These are phyloP conservation scores for Papilio polyxenes DNA, from an alignment of 1,140 invertebrate genomes.

Conservation along the genomic window DNA sequence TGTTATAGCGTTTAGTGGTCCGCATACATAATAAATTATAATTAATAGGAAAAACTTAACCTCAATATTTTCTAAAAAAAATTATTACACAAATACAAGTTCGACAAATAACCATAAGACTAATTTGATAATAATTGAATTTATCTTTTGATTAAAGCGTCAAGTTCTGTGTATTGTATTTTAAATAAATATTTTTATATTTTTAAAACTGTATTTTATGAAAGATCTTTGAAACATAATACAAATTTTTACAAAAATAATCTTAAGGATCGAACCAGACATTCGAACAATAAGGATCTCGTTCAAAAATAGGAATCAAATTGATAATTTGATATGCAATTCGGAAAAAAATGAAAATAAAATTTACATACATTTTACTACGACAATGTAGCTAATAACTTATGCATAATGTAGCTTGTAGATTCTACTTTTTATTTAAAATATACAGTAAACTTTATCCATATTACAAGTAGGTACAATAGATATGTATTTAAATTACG, in stretches of 20 bases:
- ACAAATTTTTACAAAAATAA: not conserved
- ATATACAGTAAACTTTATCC: not conserved
- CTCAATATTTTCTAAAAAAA: not conserved
- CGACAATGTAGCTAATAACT: too few species aligned
- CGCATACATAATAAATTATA: slow-evolving; percentile 31
- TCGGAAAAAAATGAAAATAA: not conserved
- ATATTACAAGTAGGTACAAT: slow-evolving; percentile 10
- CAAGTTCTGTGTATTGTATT: not conserved
- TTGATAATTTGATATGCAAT: slow-evolving; percentile 1
- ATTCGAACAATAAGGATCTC: not conserved
- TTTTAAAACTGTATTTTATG: not conserved
- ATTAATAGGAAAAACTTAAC: not conserved
- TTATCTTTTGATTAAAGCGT: too few species aligned
- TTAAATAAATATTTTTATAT: not conserved
- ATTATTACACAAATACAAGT: not conserved
- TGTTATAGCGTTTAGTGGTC: slow-evolving; percentile 34
- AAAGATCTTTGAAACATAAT: not conserved
- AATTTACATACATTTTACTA: not conserved
- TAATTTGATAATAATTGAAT: not conserved
- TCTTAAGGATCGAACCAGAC: not conserved
- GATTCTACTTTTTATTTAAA: slow-evolving; percentile 23
- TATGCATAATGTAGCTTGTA: not conserved
- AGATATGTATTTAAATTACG: slow-evolving; percentile 34
- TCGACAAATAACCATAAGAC: not conserved
- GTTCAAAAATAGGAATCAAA: not conserved